Base-by-base conservation (phyloP, 2,888 invertebrate genomes). In the Dendrolimus pini region DNA sequence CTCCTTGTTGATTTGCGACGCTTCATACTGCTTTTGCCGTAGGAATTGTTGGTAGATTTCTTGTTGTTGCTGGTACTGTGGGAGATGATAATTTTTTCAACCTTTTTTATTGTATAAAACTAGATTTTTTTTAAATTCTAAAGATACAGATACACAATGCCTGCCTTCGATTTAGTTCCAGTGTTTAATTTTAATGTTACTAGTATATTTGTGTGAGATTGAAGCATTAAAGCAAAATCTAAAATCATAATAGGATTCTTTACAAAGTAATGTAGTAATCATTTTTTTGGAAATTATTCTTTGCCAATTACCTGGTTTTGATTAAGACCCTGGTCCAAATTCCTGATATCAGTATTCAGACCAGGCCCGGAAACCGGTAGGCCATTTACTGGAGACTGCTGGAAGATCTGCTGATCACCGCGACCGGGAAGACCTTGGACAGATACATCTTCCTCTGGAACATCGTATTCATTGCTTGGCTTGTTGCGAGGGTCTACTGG, bases 361-460 rank as follows among this genome's bases (percentile, higher is more conserved):
- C 66, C 72, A 0, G 82, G 81, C 9, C 89, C 89, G 14, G 77
- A 75, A 14, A 81, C 85, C 60, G 85, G 85, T 67, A 83, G 82
- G 12, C 89, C 89, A 62, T 78, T 83, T 52, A 90, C 68, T 0
- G 89, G 89, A 0, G 89, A 87, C 9, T 75, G 64, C 59, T 83
- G 82, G 74, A 89, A 90, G 59, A 85, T 79, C 0, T 83, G 85
- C 54, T 69, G 75, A 61, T 83, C 85, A 61, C 89, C 89, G 42
- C 72, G 74, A 0, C 72, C 75, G 0, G 89, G 89, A 14, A 90
- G 63, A 52, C 89, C 89, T 67, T 87, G 89, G 58, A 90, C 89
- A 10, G 86, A 83, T 0, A 90, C 81, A 58, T 89, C 89, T 41
- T 71, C 80, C 54, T 77, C 81, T 12, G 81, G 74, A 8, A 67